These are phyloP conservation scores for Fissipunctia ypsillon DNA, from an alignment of 2,888 invertebrate species.

Conservation along the genomic window DNA sequence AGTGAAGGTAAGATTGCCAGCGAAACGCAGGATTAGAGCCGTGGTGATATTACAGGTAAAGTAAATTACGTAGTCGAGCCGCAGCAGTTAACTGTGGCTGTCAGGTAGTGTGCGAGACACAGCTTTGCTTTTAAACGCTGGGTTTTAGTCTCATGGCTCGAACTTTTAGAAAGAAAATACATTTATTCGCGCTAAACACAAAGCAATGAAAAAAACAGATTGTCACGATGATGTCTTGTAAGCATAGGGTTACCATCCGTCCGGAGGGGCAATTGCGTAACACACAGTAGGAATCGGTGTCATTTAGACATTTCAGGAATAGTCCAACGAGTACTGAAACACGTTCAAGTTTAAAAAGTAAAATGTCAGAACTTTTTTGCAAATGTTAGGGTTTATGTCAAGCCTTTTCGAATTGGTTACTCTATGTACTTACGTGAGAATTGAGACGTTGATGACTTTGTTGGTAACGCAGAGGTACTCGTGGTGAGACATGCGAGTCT, in stretches of 20 bases:
- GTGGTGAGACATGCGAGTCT: too few relatives aligned
- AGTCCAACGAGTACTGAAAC: too few relatives aligned
- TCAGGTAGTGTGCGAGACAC: conserved; percentile 51
- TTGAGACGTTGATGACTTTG: not conserved
- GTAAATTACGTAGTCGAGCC: conserved; percentile 46
- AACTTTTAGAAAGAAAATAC: conserved; percentile 4
- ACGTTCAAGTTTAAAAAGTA: not conserved
- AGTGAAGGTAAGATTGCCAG: conserved; percentile 37
- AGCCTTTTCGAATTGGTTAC: not conserved
- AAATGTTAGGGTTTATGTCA: not conserved
- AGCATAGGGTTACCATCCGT: not conserved
- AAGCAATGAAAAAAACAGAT: too few relatives aligned
- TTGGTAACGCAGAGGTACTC: not conserved
- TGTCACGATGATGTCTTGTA: not conserved
- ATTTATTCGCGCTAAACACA: not conserved
- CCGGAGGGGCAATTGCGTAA: too few relatives aligned
- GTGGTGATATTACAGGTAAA: conserved; percentile 51
- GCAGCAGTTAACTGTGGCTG: conserved; percentile 56
- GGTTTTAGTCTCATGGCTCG: not conserved
- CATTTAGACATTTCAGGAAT: too few relatives aligned
- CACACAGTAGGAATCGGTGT: too few relatives aligned
- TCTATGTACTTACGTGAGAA: not conserved
- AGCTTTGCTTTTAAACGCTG: conserved; percentile 58
- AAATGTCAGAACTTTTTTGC: not conserved
- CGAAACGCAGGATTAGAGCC: conserved; percentile 22